These are phyloP conservation scores for Chorisops tibialis DNA, from an alignment of 2,888 invertebrate genomes.

Conservation along the genomic window DNA sequence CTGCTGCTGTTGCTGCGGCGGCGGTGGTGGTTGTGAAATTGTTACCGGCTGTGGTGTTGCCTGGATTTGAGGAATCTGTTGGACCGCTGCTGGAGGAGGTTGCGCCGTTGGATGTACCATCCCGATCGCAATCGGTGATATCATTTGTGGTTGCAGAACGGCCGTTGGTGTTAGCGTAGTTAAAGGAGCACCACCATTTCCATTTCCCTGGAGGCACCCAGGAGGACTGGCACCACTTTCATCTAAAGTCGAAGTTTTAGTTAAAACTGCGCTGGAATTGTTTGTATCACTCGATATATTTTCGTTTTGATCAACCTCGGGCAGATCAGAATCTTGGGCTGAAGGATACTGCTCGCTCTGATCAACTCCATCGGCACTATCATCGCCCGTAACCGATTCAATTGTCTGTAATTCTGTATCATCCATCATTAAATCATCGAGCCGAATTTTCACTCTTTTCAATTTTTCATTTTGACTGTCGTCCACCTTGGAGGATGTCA, in stretches of 20 bases:
- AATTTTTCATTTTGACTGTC: slow-evolving; percentile 23
- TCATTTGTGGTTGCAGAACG: not conserved
- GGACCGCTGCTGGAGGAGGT: slow-evolving; percentile 55
- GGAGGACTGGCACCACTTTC: not conserved
- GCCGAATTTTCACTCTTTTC: slow-evolving; percentile 25
- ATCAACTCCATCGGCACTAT: slow-evolving; percentile 4
- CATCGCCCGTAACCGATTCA: slow-evolving; percentile 6
- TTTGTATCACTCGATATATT: too few relatives aligned
- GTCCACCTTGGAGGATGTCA: too few relatives aligned
- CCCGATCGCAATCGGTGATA: not conserved
- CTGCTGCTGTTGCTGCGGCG: slow-evolving; percentile 54
- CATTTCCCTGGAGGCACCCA: not conserved
- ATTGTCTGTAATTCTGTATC: slow-evolving; percentile 13
- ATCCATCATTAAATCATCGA: slow-evolving; percentile 25
- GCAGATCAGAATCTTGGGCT: too few relatives aligned
- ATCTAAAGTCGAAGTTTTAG: too few relatives aligned
- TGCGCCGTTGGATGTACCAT: slow-evolving; percentile 46
- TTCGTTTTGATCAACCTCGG: too few relatives aligned
- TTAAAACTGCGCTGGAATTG: too few relatives aligned
- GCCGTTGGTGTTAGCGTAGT: not conserved
- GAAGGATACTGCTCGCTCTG: slow-evolving; percentile 1
- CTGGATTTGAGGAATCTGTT: slow-evolving; percentile 50
- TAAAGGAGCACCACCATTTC: not conserved
- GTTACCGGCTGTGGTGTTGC: slow-evolving; percentile 55
- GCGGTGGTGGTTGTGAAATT: slow-evolving; percentile 52